A percentile compares a stretch with the other conserved stretches of the same genome.
Conservation (phyloP, 2,797 vertebrate genomes). For the Neopelma chrysocephalum region DNA sequence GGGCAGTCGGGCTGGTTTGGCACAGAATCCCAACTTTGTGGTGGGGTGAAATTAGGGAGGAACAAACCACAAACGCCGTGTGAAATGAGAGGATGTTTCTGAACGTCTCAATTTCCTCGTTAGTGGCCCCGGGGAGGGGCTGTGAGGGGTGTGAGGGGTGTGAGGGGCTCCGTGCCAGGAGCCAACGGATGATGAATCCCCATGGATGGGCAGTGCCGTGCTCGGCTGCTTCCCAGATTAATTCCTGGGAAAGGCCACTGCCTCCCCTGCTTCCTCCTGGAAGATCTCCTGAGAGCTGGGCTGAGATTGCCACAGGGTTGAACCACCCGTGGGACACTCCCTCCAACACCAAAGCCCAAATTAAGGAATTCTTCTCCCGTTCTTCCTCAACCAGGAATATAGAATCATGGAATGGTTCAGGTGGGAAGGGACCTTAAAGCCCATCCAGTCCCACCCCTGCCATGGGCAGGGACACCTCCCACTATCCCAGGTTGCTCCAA, state of each 20-base stretch:
- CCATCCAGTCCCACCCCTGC: background rate
- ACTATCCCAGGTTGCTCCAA: too few relatives aligned
- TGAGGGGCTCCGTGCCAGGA: background rate
- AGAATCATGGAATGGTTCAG: background rate
- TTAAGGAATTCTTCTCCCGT: background rate
- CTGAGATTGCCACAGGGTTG: background rate
- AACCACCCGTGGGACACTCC: background rate
- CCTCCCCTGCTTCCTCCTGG: background rate
- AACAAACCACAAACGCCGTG: rapidly evolving
- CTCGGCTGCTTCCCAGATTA: background rate
- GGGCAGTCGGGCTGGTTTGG: rapidly evolving
- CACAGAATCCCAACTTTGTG: rapidly evolving
- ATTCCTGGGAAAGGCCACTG: background rate
- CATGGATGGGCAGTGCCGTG: background rate
- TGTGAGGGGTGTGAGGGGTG: too few relatives aligned
- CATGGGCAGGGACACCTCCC: background rate
- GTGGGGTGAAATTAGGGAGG: background rate
- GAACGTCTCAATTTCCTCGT: background rate
- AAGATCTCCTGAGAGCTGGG: background rate
- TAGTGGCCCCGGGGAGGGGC: background rate
- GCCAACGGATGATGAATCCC: rapidly evolving
- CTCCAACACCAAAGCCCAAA: background rate
- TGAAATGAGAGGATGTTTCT: background rate
- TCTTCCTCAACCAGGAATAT: too few relatives aligned
- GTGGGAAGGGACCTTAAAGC: background rate